Evolutionary conservation across 1,140 invertebrate species (phyloP), one percentile per base, ranked within the genome.

Genomic region (Hylaeus volcanicus): DNA sequence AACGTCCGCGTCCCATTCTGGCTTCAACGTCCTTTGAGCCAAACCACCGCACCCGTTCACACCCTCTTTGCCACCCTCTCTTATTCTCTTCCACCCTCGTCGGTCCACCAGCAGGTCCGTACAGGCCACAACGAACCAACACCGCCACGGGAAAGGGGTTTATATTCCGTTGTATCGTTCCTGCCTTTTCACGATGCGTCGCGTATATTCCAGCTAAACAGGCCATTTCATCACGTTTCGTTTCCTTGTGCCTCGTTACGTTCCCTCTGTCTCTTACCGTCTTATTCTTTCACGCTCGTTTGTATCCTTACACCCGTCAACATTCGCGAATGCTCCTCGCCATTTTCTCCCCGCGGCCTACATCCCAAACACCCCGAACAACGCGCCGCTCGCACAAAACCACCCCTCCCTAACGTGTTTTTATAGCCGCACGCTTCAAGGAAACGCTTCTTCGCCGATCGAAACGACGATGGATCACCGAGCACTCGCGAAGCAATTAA

Each of bases 21-120:
- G 78, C 85, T 87, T 86, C 82, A 78, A 74, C 83, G 76, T 89
- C 80, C 86, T 88, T 87, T 87, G 88, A 88, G 75, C 81, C 70
- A 83, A 89, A 83, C 74, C 80, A 88, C 79, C 81, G 78, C 78
- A 73, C 55, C 26, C 73, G 63, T 72, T 84, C 74, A 55, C 82
- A 51, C 79, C 65, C 70, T 66, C 78, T 58, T 60, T 41, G 56
- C 82, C 66, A 63, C 56, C 60, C 39, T 56, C 64, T 45, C 51
- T 39, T 37, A 41, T 74, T 39, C 70, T 9, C 43, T 70, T 15
- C 12, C 58, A 55, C 66, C 60, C 53, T 56, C 56, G 9, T 43
- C 79, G 66, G 66, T 77, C 72, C 78, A 68, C 80, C 63, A 61
- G 37, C 79, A 69, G 15, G 70, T 55, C 61, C 26, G 61, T 74